Base-by-base conservation (phyloP, 1,140 invertebrate species). In the Brachystomella parvula region DNA sequence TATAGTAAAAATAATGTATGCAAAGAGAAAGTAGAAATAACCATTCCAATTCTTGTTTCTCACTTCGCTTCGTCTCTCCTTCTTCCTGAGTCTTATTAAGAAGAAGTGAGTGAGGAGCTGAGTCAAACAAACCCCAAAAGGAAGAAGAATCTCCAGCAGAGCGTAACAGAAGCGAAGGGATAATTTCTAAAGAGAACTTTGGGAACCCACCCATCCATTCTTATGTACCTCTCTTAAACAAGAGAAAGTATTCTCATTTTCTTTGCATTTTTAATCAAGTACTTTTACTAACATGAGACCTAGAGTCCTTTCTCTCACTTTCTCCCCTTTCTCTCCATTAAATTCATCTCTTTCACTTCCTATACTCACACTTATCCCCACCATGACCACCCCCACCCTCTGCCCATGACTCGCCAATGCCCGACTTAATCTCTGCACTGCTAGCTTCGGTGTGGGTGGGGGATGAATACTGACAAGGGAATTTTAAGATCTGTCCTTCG, bases 131-230 rank as follows among this genome's bases (percentile, higher is more conserved):
- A 9, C 9, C n/a, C n/a, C 39, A 9, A 44, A 44, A n/a, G 39
- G 9, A 44, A 9, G n/a, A n/a, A 44, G 39, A 44, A 9, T 12
- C n/a, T 44, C 39, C n/a, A 12, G 39, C n/a, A n/a, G n/a, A n/a
- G n/a, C n/a, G n/a, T n/a, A n/a, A n/a, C 39, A 44, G 39, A n/a
- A 44, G n/a, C 39, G n/a, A 9, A 44, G n/a, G 39, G 39, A 44
- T 44, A 44, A 44, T 44, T 44, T 44, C 39, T 12, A n/a, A n/a
- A n/a, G n/a, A n/a, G n/a, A n/a, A 44, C 39, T 44, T 44, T 53
- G 47, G 24, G 47, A 47, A 66, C 59, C 58, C 64, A 61, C 61
- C 63, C 64, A 65, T 47, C 56, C 64, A 53, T 9, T 24, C n/a
- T 32, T 65, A 29, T 9, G 35, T 39, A 6, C 49, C 49, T 19